Conservation (phyloP, 2,113 vertebrate genomes). For the Apaloderma vittatum region DNA sequence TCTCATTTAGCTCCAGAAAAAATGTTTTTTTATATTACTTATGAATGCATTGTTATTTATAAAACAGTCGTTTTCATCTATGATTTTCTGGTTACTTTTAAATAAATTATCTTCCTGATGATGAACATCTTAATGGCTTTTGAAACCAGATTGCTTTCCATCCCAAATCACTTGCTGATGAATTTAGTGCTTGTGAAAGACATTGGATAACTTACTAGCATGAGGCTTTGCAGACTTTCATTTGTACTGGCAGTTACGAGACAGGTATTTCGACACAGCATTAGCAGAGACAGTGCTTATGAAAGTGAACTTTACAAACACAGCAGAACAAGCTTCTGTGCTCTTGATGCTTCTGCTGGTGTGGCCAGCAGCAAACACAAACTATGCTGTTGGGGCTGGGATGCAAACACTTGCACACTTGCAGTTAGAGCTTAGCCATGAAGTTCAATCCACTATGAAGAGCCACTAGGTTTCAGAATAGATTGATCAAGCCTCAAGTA, state of each 20-base stretch:
- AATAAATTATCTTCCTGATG: background rate
- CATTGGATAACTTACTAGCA: background rate
- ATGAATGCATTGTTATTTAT: background rate
- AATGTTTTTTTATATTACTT: background rate
- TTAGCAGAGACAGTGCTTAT: background rate
- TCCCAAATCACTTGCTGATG: background rate
- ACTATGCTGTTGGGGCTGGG: background rate
- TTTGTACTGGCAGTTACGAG: background rate
- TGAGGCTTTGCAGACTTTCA: background rate
- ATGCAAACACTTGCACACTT: background rate
- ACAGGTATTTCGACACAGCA: background rate
- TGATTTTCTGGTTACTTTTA: background rate
- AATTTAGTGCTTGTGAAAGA: background rate
- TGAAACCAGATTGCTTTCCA: background rate
- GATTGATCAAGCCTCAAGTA: background rate
- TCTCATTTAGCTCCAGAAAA: background rate
- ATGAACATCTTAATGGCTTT: background rate
- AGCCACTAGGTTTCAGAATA: background rate
- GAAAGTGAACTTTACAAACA: background rate
- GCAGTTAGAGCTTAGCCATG: background rate
- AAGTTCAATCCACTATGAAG: background rate
- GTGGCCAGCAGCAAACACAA: background rate
- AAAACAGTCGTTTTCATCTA: background rate
- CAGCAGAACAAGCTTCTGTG: background rate
- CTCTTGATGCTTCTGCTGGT: background rate